phyloP scores from a whole-genome alignment of 2,113 vertebrate genomes.

The Bufo gargarizans region DNA sequence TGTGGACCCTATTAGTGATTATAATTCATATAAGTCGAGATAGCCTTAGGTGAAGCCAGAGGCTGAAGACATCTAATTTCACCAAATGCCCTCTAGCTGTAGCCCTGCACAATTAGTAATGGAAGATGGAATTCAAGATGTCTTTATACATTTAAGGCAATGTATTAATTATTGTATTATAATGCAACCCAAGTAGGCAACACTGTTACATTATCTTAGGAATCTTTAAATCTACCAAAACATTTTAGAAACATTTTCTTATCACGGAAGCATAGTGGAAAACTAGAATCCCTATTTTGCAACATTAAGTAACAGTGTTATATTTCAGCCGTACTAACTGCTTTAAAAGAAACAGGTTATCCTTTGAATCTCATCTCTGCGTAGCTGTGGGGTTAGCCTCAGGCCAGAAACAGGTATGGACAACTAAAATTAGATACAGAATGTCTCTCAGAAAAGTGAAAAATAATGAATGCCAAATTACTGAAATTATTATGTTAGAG shows the following conservation, averaged over 20 bases:
- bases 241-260: not conserved
- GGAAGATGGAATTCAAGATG: slow-evolving; percentile 33
- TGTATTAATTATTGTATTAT: slow-evolving; percentile 26
- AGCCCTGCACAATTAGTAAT: slow-evolving; percentile 54
- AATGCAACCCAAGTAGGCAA: not conserved
- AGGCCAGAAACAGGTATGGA: slow-evolving; percentile 43
- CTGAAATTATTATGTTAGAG: slow-evolving; percentile 17
- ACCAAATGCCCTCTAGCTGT: slow-evolving; percentile 42
- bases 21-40: slow-evolving; percentile 52
- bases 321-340: slow-evolving; percentile 44
- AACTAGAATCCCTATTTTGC: not conserved
- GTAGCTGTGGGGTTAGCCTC: slow-evolving; percentile 53
- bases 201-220: not conserved
- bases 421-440: slow-evolving; percentile 54
- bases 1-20: slow-evolving; percentile 53
- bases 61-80: slow-evolving; percentile 54
- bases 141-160: slow-evolving; percentile 40
- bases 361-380: slow-evolving; percentile 52
- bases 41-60: slow-evolving; percentile 53
- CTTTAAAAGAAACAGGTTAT: slow-evolving; percentile 49
- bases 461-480: slow-evolving; percentile 41
- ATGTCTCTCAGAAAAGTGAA: slow-evolving; percentile 32
- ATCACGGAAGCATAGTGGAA: not conserved
- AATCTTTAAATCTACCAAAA: not conserved
- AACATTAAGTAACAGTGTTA: slow-evolving; percentile 34